Conservation (phyloP, 2,113 vertebrate genomes). For the Parus major region DNA sequence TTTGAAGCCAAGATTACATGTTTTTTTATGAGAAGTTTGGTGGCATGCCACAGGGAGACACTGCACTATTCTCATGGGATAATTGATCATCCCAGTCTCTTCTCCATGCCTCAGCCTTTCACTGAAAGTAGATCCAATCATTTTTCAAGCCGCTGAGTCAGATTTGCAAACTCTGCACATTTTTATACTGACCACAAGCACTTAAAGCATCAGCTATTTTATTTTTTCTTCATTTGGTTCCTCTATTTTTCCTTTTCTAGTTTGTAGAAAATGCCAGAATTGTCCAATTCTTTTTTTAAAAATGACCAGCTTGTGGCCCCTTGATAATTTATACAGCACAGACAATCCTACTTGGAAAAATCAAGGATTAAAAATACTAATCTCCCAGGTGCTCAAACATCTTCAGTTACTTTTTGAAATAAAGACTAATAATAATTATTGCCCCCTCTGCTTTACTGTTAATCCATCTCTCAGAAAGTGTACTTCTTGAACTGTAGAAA, state of each 20-base stretch:
- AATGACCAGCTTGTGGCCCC: neutral
- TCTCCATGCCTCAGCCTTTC: neutral
- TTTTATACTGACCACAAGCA: neutral
- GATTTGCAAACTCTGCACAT: slow-evolving; percentile 28
- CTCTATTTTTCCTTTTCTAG: neutral
- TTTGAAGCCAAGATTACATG: neutral
- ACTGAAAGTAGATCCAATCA: neutral
- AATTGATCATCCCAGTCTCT: neutral
- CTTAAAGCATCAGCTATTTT: neutral
- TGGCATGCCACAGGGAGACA: neutral
- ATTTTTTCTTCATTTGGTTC: neutral
- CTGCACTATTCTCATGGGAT: neutral
- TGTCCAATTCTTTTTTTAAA: neutral
- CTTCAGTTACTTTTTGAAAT: neutral
- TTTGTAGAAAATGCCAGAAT: neutral
- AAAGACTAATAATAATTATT: neutral
- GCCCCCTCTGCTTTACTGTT: neutral
- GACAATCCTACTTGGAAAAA: neutral
- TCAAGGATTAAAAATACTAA: neutral
- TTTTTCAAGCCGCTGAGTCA: neutral
- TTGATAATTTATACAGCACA: neutral
- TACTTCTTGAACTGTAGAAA: neutral
- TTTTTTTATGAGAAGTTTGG: neutral
- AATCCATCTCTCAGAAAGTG: neutral
- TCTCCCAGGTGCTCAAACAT: neutral